Base-by-base conservation (phyloP, 2,113 vertebrate genomes). In the Dunckerocampus dactyliophorus region DNA sequence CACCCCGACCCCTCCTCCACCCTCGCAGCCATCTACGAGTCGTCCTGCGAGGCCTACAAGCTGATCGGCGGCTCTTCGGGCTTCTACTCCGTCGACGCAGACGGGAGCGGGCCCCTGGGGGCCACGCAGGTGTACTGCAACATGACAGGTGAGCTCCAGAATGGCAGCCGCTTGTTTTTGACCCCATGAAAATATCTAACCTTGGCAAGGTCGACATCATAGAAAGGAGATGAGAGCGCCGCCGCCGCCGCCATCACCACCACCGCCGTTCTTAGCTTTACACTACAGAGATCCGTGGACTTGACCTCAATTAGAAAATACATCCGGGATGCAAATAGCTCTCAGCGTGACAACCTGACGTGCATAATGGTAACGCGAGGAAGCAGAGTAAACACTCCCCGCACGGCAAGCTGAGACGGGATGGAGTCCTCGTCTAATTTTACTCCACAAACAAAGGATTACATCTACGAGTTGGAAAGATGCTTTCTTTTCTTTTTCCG, bases 11-110 rank as follows among this genome's bases (percentile, higher is more conserved):
- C 47, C 11, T 20, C 79, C 37, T 61, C 59, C 62, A 67, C 60
- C 82, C 37, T 75, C 11, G 8, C 88, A 99, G 97, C 97, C 24
- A 81, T 96, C 69, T 97, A 96, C 28, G 94, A 97, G 54, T 85
- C 92, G 0, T 99, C 97, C 24, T 99, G 97, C 0, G 95, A 98
- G 80, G 92, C 92, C 45, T 98, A 98, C 77, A 89, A 93, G 62
- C 92, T 97, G 81, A 92, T 88, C 28, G 97, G 95, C 59, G 92
- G 90, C 84, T 89, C 90, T 0, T 95, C 95, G 0, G 97, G 94
- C 46, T 94, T 92, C 87, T 98, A 94, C 90, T 92, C 93, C 74
- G 91, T 99, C 0, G 97, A 99, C 81, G 90, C 93, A 0, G 97
- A 99, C 76, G 97, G 95, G 71, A 98, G 95, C 5, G 95, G 97